Evolutionary conservation across 1,140 invertebrate species (phyloP).

Genomic region (Caenorhabditis tropicalis): DNA sequence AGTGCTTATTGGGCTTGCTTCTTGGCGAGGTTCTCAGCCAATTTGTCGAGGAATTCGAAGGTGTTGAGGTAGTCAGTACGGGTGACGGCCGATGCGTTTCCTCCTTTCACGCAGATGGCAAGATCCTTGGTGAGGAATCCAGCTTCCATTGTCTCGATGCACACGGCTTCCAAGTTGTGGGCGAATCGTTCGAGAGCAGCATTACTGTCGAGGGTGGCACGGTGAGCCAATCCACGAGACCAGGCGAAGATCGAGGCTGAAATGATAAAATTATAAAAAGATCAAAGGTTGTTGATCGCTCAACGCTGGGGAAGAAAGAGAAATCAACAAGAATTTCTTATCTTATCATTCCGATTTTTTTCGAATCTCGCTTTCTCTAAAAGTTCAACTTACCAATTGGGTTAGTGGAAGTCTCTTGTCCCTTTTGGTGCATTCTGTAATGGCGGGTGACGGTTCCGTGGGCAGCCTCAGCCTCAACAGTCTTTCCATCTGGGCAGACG

Average conservation of each 20-base stretch:
- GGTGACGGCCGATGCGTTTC: conserved; percentile 76
- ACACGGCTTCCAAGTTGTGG: conserved; percentile 78
- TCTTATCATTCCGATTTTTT: background rate
- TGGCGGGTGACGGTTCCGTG: conserved; percentile 96
- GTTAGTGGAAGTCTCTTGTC: conserved; percentile 96
- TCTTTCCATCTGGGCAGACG: conserved; percentile 91
- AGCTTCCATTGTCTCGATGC: conserved; percentile 89
- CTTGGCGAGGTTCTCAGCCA: conserved; percentile 88
- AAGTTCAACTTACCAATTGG: conserved; percentile 79
- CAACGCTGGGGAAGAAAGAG: background rate
- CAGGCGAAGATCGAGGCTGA: conserved; percentile 94
- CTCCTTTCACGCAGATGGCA: conserved; percentile 93
- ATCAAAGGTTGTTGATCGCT: too few species aligned
- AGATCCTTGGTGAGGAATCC: conserved; percentile 96
- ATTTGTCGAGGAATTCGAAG: conserved; percentile 94
- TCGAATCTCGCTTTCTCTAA: background rate
- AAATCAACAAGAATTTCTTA: background rate
- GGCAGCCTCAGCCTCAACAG: conserved; percentile 93
- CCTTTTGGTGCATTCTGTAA: conserved; percentile 89
- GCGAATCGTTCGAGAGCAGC: conserved; percentile 77
- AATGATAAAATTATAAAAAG: conserved; percentile 46
- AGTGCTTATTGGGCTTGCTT: conserved; percentile 72
- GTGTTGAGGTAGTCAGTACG: conserved; percentile 92
- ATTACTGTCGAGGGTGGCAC: conserved; percentile 91
- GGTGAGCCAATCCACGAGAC: conserved; percentile 87